Percentiles rank a stretch among this genome's conserved stretches.
These are phyloP conservation scores for Hexactinellida sp. DNA, from an alignment of 37 sponge, comb jelly and placozoan genomes.

Conservation along the genomic window DNA sequence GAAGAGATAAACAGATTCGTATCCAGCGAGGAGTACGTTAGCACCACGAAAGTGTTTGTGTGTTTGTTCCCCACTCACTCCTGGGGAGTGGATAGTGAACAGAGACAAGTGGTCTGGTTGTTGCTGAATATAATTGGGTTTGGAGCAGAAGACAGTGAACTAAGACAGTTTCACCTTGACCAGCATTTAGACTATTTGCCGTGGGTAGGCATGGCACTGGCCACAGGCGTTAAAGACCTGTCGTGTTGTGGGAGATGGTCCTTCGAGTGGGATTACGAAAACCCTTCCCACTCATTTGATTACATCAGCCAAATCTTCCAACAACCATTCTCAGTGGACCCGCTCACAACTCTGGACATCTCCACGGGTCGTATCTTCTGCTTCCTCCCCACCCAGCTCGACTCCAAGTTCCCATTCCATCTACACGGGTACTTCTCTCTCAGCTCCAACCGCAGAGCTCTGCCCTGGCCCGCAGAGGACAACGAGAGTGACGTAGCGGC, in stretches of 20 bases:
- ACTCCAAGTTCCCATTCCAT: constrained; percentile 6
- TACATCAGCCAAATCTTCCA: neutral
- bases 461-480: neutral
- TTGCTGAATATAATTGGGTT: neutral
- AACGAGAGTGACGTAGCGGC: neutral
- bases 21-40: neutral
- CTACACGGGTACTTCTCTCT: neutral
- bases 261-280: neutral
- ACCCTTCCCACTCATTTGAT: neutral
- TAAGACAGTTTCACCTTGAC: neutral
- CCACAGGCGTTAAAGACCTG: neutral
- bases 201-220: neutral
- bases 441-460: neutral
- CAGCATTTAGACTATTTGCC: neutral
- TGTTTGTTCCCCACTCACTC: neutral
- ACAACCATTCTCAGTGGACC: neutral
- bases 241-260: neutral
- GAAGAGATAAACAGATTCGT: neutral
- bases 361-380: neutral
- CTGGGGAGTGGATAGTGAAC: neutral
- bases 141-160: neutral
- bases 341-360: neutral
- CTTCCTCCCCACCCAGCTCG: neutral
- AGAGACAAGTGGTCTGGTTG: neutral
- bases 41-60: neutral